Base-by-base conservation (phyloP, 2,113 vertebrate genomes). In the Proteles cristata region DNA sequence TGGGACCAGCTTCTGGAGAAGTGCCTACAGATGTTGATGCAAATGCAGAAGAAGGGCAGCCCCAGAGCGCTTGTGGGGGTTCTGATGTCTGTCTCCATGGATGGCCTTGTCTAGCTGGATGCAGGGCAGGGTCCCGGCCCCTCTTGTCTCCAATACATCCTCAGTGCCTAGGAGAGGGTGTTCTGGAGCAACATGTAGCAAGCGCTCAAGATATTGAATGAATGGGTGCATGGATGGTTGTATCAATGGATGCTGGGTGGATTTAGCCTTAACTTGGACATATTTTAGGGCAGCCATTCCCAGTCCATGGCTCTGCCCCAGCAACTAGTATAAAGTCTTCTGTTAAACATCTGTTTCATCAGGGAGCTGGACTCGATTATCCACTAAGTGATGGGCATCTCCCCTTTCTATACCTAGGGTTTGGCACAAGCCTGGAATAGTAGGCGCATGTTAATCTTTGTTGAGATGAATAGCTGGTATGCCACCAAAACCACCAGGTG, bases 11-110 rank as follows among this genome's bases (percentile, higher is more conserved):
- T 66, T 26, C 6, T n/a, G 73, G 43, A 73, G 65, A 74, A n/a
- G 19, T 31, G 83, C 50, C 50, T 73, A 1, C 3, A 68, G 14
- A 45, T 26, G 6, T 0, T 16, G 50, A 31, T 12, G 53, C 11
- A 31, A 12, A 53, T 11, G 19, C 1, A 0, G 28, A 19, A 2
- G 35, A 23, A 53, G 23, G 17, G 2, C 5, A 25, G 19, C 5
- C 55, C 33, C 11, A 16, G 7, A 80, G 63, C 11, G 11, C 58
- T 35, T 26, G 11, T 23, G 11, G n/a, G 1, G 50, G 28, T 16
- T 81, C 76, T 25, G 33, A 31, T 1, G 8, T 31, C 28, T 73
- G 33, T 39, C 79, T 43, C 39, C 7, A 1, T 39, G 61, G 12
- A 8, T 4, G 33, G 23, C 28, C 55, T 55, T 65, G n/a, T 43